Evolutionary conservation across 2,113 vertebrate genomes (phyloP).

Genomic region (Catharus fuscescens): DNA sequence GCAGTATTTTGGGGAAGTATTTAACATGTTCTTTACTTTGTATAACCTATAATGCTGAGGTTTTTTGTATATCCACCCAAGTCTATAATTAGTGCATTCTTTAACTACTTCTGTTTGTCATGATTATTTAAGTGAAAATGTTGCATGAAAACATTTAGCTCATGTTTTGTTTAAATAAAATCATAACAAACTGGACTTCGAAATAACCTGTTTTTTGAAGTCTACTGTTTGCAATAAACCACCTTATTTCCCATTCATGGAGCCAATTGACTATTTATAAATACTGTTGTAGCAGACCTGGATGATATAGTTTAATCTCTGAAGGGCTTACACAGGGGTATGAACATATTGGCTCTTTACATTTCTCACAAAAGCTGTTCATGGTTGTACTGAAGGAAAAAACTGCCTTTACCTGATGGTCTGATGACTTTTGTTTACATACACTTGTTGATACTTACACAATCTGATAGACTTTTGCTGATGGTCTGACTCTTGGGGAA

Average conservation of each 20-base stretch:
- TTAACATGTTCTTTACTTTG: conserved; percentile 75
- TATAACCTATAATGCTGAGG: conserved; percentile 72
- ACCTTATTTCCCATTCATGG: neutral
- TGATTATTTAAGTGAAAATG: conserved; percentile 69
- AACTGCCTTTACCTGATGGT: conserved; percentile 17
- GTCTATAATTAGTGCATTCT: conserved; percentile 56
- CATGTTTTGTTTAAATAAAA: conserved; percentile 74
- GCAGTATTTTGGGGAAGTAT: conserved; percentile 79
- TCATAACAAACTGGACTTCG: conserved; percentile 62
- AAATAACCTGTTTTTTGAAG: conserved; percentile 55
- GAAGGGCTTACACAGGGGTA: neutral
- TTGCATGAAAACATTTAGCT: conserved; percentile 72
- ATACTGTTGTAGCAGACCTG: conserved; percentile 54
- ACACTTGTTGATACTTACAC: neutral
- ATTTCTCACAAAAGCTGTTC: conserved; percentile 24
- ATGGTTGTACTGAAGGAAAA: neutral
- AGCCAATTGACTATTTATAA: conserved; percentile 54
- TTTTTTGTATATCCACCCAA: conserved; percentile 66
- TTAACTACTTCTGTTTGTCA: conserved; percentile 61
- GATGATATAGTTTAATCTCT: conserved; percentile 23
- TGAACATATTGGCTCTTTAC: neutral
- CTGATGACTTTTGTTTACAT: conserved; percentile 15
- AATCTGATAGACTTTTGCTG: neutral
- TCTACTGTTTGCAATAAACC: conserved; percentile 72
- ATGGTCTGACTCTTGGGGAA: neutral